phyloP scores from a whole-genome alignment of 2,888 invertebrate species.

The Aleiodes alternator region DNA sequence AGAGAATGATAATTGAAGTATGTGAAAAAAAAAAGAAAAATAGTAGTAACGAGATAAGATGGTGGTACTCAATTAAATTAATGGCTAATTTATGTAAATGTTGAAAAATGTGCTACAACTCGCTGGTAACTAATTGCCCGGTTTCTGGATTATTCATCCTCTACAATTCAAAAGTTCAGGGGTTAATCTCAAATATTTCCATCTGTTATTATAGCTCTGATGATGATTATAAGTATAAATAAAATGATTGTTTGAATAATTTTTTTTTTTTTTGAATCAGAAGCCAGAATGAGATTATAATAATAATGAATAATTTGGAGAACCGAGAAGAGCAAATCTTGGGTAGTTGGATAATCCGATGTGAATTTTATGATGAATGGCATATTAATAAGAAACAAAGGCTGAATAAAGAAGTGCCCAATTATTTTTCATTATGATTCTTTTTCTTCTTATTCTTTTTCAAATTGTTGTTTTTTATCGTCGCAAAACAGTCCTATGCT shows the following conservation, averaged over 20 bases:
- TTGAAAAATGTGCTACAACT: constrained; percentile 50
- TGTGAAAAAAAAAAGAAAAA: not conserved
- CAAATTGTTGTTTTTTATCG: not conserved
- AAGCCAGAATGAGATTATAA: not conserved
- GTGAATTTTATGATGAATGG: constrained; percentile 7
- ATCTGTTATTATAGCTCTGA: no score
- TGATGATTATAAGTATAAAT: no score
- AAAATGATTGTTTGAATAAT: no score
- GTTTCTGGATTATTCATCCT: constrained; percentile 12
- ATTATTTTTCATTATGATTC: constrained; percentile 7
- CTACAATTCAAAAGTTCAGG: not conserved
- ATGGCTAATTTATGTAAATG: constrained; percentile 54
- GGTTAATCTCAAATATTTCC: not conserved
- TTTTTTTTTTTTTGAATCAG: no score
- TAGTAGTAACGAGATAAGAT: constrained; percentile 9
- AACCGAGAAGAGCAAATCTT: constrained; percentile 12
- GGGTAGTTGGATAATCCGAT: not conserved
- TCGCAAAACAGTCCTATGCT: not conserved
- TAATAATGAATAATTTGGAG: constrained; percentile 13
- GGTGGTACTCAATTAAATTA: constrained; percentile 52
- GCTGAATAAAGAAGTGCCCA: constrained; percentile 17
- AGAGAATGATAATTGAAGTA: not conserved
- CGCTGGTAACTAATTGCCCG: constrained; percentile 49
- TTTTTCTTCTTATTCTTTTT: constrained; percentile 4
- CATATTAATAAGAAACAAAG: constrained; percentile 25